Conservation (phyloP, 2,797 vertebrate genomes). For the Hemibagrus guttatus region DNA sequence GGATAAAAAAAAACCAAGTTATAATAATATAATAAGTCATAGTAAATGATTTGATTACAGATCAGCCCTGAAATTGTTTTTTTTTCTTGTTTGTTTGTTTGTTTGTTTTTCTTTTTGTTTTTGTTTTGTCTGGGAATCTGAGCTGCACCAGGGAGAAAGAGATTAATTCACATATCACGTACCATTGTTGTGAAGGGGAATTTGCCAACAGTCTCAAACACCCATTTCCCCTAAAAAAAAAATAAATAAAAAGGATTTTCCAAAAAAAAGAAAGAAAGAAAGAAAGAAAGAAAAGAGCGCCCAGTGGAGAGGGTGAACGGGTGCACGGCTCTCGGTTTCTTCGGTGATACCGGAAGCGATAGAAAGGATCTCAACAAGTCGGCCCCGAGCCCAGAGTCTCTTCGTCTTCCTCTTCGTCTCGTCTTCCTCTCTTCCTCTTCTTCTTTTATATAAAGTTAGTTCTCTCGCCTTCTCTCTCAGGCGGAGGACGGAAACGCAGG, state of each 20-base stretch:
- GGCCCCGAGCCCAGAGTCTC: conserved; percentile 70
- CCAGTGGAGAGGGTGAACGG: conserved; percentile 61
- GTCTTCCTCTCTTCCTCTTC: background rate
- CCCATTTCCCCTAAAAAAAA: conserved; percentile 74
- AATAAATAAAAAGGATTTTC: conserved; percentile 75
- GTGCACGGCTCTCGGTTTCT: conserved; percentile 71
- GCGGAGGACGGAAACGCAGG: conserved; percentile 21
- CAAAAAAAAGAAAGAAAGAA: conserved; percentile 65
- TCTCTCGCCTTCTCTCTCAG: conserved; percentile 38
- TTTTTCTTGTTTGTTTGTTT: background rate
- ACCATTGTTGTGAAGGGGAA: conserved; percentile 83
- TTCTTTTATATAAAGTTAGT: background rate
- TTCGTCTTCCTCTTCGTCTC: conserved; percentile 40
- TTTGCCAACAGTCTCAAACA: conserved; percentile 82
- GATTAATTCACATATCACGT: conserved; percentile 74
- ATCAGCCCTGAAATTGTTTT: background rate
- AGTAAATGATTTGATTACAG: background rate
- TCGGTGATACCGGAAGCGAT: conserved; percentile 80
- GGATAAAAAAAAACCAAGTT: background rate
- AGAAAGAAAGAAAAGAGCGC: conserved; percentile 43
- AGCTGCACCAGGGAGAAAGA: background rate
- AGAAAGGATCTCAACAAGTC: conserved; percentile 74
- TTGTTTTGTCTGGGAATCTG: background rate
- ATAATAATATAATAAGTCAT: background rate
- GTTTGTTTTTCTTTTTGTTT: background rate